Conservation (phyloP, 2,113 vertebrate species). For the Phyllopteryx taeniolatus region DNA sequence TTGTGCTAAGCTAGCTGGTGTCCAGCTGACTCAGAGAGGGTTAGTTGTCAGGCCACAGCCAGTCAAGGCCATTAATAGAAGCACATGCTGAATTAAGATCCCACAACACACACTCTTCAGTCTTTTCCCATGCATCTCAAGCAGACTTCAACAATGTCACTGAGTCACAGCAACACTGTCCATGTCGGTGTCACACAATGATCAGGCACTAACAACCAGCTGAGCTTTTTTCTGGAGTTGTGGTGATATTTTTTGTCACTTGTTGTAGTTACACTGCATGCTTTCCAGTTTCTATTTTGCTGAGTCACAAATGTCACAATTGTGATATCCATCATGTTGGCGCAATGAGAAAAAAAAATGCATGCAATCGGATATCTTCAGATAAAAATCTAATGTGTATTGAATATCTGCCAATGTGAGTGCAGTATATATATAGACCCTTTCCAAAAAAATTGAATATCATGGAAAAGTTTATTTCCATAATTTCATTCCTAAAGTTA, state of each 20-base stretch:
- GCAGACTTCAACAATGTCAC: constrained; percentile 16
- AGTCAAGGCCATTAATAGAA: constrained; percentile 46
- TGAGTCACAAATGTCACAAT: no score
- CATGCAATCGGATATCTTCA: no score
- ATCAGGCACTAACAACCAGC: background rate
- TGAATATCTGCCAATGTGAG: no score
- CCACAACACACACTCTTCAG: constrained; percentile 10
- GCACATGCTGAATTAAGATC: constrained; percentile 33
- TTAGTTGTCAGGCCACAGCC: constrained; percentile 15
- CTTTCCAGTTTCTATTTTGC: background rate
- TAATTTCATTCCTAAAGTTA: no score
- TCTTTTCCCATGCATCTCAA: constrained; percentile 28
- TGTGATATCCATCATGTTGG: no score
- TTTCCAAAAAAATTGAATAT: no score
- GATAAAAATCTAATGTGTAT: no score
- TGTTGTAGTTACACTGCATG: background rate
- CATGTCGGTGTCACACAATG: background rate
- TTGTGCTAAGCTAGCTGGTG: constrained; percentile 26
- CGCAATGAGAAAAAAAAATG: no score
- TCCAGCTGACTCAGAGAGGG: constrained; percentile 18
- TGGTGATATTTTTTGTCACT: background rate
- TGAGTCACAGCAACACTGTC: constrained; percentile 15
- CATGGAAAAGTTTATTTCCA: no score
- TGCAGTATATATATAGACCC: no score
- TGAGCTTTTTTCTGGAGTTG: background rate